Conservation (phyloP, 1,140 invertebrate species). For the Caenorhabditis tropicalis region DNA sequence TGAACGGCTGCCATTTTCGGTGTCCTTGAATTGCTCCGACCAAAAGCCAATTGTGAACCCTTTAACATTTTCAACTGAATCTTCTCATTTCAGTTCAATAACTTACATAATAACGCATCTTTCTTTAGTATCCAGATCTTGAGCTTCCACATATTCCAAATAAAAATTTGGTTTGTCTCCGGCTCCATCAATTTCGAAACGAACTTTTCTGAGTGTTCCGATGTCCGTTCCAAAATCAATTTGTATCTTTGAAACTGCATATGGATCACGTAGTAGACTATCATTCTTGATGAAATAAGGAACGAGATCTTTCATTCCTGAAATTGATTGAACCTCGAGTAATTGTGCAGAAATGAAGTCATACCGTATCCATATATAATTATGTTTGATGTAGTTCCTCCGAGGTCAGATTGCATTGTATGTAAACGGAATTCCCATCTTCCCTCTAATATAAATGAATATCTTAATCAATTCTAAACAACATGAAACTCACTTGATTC, state of each 20-base stretch:
- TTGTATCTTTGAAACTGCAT: conserved; percentile 11
- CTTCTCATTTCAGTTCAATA: neutral
- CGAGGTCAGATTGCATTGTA: conserved; percentile 44
- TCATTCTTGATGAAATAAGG: neutral
- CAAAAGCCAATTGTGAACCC: conserved; percentile 54
- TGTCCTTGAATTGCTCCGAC: neutral
- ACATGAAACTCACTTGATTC: neutral
- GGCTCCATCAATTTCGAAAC: conserved; percentile 53
- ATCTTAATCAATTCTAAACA: neutral
- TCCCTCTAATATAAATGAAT: conserved; percentile 49
- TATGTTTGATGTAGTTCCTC: conserved; percentile 57
- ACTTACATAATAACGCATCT: conserved; percentile 49
- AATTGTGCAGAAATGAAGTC: neutral
- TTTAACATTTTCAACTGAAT: neutral
- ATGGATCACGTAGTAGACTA: neutral
- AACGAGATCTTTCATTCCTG: neutral
- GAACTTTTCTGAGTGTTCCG: conserved; percentile 55
- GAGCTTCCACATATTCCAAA: conserved; percentile 55
- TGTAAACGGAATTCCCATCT: conserved; percentile 57
- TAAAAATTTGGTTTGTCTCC: conserved; percentile 56
- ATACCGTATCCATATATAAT: conserved; percentile 52
- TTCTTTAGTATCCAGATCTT: conserved; percentile 58
- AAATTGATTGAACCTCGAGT: neutral
- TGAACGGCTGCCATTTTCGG: conserved; percentile 52
- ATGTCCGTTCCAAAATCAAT: conserved; percentile 56